Percentiles rank a stretch among this genome's conserved stretches.
phyloP scores from a whole-genome alignment of 1,140 invertebrate species.

The Steinernema khuongi region DNA sequence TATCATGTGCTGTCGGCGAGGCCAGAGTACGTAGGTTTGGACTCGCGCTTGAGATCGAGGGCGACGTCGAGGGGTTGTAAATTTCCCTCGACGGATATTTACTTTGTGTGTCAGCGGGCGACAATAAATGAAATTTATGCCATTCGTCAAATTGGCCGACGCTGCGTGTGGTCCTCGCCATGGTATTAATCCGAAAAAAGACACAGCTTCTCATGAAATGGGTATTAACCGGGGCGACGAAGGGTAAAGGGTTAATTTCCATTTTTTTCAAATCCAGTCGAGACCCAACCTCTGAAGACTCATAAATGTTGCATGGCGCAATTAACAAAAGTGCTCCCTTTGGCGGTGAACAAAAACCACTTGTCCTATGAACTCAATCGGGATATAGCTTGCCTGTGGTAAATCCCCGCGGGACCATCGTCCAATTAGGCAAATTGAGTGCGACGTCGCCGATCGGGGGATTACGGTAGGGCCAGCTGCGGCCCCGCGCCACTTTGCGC shows the following conservation, averaged over 20 bases:
- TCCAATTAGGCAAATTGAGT: slow-evolving; percentile 5
- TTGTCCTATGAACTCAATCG: slow-evolving; percentile 5
- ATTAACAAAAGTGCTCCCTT: too few species aligned
- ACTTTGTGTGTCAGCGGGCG: neutral
- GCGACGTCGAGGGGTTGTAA: neutral
- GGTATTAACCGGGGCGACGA: too few species aligned
- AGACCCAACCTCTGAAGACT: too few species aligned
- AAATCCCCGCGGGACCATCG: neutral
- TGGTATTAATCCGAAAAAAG: too few species aligned
- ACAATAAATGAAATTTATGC: slow-evolving; percentile 5
- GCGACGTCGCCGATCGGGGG: neutral
- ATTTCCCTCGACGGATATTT: neutral
- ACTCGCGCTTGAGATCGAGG: neutral
- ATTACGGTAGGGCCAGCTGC: neutral
- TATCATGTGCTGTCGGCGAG: too few species aligned
- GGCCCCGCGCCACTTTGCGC: slow-evolving; percentile 10
- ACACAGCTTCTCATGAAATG: too few species aligned
- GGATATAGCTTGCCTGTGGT: neutral
- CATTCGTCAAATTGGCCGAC: neutral
- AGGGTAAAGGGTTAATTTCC: too few species aligned
- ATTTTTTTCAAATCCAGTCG: too few species aligned
- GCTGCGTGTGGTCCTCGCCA: neutral
- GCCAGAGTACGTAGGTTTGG: too few species aligned
- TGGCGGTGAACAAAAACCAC: too few species aligned
- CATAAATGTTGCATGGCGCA: too few species aligned